Base-by-base conservation (phyloP, 2,888 invertebrate genomes). In the Noctuana brunneofusca region DNA sequence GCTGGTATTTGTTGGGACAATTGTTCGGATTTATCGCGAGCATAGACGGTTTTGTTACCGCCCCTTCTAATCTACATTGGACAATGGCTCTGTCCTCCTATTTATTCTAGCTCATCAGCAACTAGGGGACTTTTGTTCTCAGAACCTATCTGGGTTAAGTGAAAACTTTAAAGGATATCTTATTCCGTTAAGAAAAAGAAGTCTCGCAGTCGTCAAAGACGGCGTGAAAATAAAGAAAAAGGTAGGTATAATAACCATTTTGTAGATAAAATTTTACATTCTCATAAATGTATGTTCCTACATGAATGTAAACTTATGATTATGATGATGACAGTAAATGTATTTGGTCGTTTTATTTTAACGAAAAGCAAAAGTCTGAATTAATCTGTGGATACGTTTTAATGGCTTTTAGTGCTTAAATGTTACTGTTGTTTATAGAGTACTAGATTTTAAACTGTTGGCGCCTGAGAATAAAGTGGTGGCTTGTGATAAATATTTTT, bases 1-100 rank as follows among this genome's bases (percentile, higher is more conserved):
- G 62, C 65, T 55, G 66, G 68, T 67, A 70, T 73, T 68, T 70
- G 68, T 69, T 64, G 69, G 65, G 65, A 71, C 72, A 65, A 70
- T 71, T 71, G 70, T 69, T 62, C 59, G 69, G 68, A 69, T 68
- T 69, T 68, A 71, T 71, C 67, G 65, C 63, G 62, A 64, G 67
- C 67, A 64, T 65, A 65, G 60, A 65, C 64, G 55, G 67, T 71
- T 71, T 70, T 68, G 65, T 68, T 68, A 63, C 57, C 65, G 63
- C 63, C 65, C 68, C 54, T 67, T 70, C 68, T 70, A 70, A 71
- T 70, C 64, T 69, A 65, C 66, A 65, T 64, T 54, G 64, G 60
- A 67, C 63, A 63, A 63, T 65, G 60, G 65, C 64, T 59, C 60
- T 65, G 67, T 67, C 67, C 49, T 12, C 63, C 65, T 56, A 56